phyloP scores from a whole-genome alignment of 2,113 vertebrate species.

The Pterocles burchelli region DNA sequence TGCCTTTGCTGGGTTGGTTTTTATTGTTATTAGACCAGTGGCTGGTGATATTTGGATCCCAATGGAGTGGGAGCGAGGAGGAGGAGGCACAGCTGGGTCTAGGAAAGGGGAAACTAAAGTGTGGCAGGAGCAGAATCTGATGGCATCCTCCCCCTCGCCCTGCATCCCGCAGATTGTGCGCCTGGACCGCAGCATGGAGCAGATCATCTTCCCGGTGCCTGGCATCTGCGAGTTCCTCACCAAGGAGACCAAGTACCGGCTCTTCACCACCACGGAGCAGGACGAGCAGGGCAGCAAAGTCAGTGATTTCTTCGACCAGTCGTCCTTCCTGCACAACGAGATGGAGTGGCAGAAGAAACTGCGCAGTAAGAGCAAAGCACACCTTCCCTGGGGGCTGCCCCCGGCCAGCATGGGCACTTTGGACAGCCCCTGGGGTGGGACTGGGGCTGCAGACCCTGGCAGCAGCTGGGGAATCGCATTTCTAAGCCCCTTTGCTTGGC shows the following conservation, averaged over 20 bases:
- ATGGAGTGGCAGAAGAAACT: constrained; percentile 99
- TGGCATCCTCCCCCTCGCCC: not conserved
- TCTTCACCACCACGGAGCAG: constrained; percentile 95
- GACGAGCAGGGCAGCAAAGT: constrained; percentile 99
- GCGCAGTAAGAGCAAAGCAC: constrained; percentile 81
- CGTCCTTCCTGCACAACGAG: constrained; percentile 94
- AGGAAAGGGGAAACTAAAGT: not conserved
- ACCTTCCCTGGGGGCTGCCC: not conserved
- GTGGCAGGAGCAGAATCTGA: not conserved
- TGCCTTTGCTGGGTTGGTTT: not conserved
- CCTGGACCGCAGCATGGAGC: constrained; percentile 97
- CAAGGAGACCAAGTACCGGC: constrained; percentile 90
- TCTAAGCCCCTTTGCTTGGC: not conserved
- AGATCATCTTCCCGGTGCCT: constrained; percentile 95
- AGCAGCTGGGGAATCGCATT: not conserved
- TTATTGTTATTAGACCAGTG: rapidly evolving
- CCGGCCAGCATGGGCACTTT: rapidly evolving
- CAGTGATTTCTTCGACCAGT: constrained; percentile 95
- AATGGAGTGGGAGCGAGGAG: not conserved
- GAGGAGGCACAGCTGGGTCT: not conserved
- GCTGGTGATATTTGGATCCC: not conserved
- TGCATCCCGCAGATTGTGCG: constrained; percentile 86
- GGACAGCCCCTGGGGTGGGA: not conserved
- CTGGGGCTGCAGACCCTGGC: not conserved
- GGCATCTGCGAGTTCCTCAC: constrained; percentile 95